Evolutionary conservation across 2,888 invertebrate genomes (phyloP), one percentile per base, ranked within the genome.

Genomic region (Drosophila neonasuta): DNA sequence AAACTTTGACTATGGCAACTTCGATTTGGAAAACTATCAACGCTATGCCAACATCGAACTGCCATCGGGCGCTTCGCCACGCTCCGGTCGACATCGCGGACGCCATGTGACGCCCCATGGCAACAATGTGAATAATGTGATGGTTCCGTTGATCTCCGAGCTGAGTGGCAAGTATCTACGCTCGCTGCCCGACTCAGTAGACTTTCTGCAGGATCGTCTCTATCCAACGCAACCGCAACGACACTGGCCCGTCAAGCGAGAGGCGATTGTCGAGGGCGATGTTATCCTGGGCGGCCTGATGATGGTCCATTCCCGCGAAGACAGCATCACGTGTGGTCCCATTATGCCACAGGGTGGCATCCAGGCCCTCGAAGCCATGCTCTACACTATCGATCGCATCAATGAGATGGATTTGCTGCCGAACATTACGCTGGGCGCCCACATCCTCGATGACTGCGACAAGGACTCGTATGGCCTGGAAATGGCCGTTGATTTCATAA

Each of bases 401-500:
- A 94, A 94, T 87, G 91, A 93, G 85, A 91, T 92, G 74, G 89
- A 91, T 32, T 91, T 93, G 70, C 91, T 95, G 73, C 93, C 96
- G 30, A 95, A 94, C 46, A 94, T 97, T 55, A 93, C 92, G 24
- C 92, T 97, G 51, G 97, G 97, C 13, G 96, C 96, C 0, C 95
- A 96, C 86, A 95, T 97, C 69, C 93, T 97, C 49, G 97, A 97
- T 89, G 97, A 97, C 91, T 97, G 97, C 90, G 97, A 97, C 91
- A 95, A 96, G 91, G 97, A 97, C 90, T 97, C 97, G 6, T 96
- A 97, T 87, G 97, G 97, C 0, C 92, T 97, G 55, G 97, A 97
- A 91, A 97, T 97, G 94, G 96, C 97, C 1, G 95, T 97, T 46
- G 97, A 97, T 90, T 97, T 97, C 90, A 97, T 97, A 77, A 96